Evolutionary conservation across 2,797 vertebrate species (phyloP).

Genomic region (Acanthurus tractus): DNA sequence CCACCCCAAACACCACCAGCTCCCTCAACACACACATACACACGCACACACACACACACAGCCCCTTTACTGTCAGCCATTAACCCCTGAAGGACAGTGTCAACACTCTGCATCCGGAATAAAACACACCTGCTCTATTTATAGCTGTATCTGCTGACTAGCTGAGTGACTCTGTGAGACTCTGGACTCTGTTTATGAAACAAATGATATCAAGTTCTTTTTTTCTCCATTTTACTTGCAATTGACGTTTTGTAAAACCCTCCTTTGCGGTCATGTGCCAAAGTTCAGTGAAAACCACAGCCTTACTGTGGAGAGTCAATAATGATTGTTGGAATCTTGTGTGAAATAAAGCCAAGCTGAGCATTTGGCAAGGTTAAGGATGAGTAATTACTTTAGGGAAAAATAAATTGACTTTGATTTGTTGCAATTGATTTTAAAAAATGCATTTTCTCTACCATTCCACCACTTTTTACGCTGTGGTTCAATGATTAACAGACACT

Average conservation of each 20-base stretch:
- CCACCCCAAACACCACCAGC: neutral
- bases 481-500: constrained; percentile 8
- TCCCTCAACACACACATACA: constrained; percentile 6
- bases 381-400: neutral
- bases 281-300: constrained; percentile 1
- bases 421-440: neutral
- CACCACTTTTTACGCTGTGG: neutral
- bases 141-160: constrained; percentile 29
- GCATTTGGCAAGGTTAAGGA: neutral
- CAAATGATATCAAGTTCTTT: constrained; percentile 10
- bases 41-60: constrained; percentile 10
- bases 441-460: neutral
- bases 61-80: constrained; percentile 29
- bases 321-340: neutral
- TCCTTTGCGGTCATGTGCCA: neutral
- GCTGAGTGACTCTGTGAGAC: constrained; percentile 19
- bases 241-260: neutral
- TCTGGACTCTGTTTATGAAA: constrained; percentile 26
- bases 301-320: neutral
- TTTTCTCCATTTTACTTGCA: neutral
- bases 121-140: constrained; percentile 53
- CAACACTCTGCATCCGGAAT: constrained; percentile 31
- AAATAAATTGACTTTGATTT: neutral
- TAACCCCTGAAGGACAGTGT: constrained; percentile 68
- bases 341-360: neutral